Evolutionary conservation across 2,797 vertebrate genomes (phyloP).

Genomic region (Heteromormyrus szaboi): DNA sequence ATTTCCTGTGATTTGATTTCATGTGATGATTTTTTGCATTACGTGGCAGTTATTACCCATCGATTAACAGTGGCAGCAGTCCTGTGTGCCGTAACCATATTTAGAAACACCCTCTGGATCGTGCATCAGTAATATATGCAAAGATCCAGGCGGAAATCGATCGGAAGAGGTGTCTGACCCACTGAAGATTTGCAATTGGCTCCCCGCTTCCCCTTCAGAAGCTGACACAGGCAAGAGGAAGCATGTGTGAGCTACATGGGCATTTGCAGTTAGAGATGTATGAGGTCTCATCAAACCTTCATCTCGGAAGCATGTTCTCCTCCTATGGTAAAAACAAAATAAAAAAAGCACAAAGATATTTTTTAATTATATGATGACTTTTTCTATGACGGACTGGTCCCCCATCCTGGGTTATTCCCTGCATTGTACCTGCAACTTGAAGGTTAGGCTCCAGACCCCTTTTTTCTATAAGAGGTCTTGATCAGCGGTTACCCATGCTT

Average conservation of each 20-base stretch:
- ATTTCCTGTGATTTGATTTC: conserved; percentile 30
- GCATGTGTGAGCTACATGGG: neutral
- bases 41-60: conserved; percentile 26
- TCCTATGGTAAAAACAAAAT: neutral
- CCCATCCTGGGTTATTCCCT: neutral
- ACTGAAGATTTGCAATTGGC: neutral
- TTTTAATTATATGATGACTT: neutral
- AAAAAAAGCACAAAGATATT: too few relatives aligned
- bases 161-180: neutral
- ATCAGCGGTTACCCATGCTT: neutral
- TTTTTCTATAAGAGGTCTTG: neutral
- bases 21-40: conserved; percentile 27
- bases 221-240: neutral
- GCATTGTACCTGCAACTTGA: neutral
- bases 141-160: neutral
- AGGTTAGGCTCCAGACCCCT: neutral
- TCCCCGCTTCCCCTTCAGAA: neutral
- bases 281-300: neutral
- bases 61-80: conserved; percentile 29
- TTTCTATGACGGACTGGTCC: neutral
- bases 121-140: neutral
- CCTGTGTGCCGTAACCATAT: neutral
- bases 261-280: neutral
- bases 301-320: neutral
- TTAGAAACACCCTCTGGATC: neutral